Base-by-base conservation (phyloP, 2,113 vertebrate genomes). In the Eolophus roseicapilla region DNA sequence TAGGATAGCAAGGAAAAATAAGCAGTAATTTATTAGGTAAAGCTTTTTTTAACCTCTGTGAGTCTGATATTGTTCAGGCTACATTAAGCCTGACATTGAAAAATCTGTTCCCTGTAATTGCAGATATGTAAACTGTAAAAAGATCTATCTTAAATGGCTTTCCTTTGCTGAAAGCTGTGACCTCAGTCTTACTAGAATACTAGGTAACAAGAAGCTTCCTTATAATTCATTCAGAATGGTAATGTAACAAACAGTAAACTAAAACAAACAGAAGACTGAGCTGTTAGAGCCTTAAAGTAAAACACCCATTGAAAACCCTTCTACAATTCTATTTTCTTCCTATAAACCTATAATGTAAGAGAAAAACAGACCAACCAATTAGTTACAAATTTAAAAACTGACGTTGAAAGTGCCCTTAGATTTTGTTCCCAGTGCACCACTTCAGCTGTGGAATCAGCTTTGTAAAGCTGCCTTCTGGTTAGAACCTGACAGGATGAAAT, bases 121-220 rank as follows among this genome's bases (percentile, higher is more conserved):
- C 29, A 78, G 52, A 75, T 50, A 55, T 3, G 10, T 49, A 93
- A 92, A 82, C 43, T 73, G 25, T 46, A 63, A 86, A 86, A 92
- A 78, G 77, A 86, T 82, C 59, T 55, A 74, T 76, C 24, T 65
- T 47, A 62, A 89, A 67, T 67, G 44, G 52, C 17, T 92, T 94
- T 88, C 11, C 60, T 92, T 74, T 92, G 23, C 70, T 80, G 88
- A 94, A 93, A 97, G 60, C 47, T 93, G 80, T 75, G 20, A 93
- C 52, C 43, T 60, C 87, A 91, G 86, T 75, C 91, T 71, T 82
- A 95, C 50, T 31, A 90, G 74, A 93, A 92, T 63, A n/a, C 76
- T 69, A 19, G 11, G 60, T 94, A 77, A 59, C 11, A 90, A 68
- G 49, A 92, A 90, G 16, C 57, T 65, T 95, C 39, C 67, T 44